These are phyloP conservation scores for Smittia aterrima DNA, from an alignment of 2,888 invertebrate species.

Conservation along the genomic window DNA sequence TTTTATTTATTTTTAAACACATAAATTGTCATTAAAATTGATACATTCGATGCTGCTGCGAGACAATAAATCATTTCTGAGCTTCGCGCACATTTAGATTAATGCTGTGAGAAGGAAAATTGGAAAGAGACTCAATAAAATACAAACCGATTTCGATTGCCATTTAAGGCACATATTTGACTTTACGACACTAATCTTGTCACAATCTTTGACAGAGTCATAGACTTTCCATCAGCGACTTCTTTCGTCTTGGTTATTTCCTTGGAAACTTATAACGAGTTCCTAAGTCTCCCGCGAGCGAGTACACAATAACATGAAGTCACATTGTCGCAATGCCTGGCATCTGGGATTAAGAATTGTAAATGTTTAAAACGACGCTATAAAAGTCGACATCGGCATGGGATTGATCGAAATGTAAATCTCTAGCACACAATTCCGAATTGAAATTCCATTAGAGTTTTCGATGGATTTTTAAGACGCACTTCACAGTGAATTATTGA, in stretches of 20 bases:
- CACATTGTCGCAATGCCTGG: background rate
- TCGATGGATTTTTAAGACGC: background rate
- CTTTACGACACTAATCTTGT: constrained; percentile 39
- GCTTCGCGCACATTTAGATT: constrained; percentile 11
- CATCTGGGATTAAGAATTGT: background rate
- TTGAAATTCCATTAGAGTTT: no score
- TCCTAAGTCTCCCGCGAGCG: no score
- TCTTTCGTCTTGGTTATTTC: background rate
- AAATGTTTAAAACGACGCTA: constrained; percentile 13
- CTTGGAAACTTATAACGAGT: background rate
- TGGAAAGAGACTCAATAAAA: background rate
- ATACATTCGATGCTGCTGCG: constrained; percentile 19
- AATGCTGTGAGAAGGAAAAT: constrained; percentile 4
- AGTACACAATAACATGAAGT: background rate
- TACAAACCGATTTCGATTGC: constrained; percentile 27
- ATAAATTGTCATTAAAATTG: constrained; percentile 40
- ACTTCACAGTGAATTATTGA: background rate
- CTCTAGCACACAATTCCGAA: background rate
- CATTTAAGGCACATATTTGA: constrained; percentile 29
- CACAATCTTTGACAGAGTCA: constrained; percentile 29
- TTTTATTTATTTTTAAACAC: constrained; percentile 40
- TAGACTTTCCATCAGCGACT: background rate
- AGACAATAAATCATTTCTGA: constrained; percentile 36
- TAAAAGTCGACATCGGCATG: background rate
- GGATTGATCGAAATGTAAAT: constrained; percentile 7